Base-by-base conservation (phyloP, 2,888 invertebrate species). In the Lepetodrilus schrolli region DNA sequence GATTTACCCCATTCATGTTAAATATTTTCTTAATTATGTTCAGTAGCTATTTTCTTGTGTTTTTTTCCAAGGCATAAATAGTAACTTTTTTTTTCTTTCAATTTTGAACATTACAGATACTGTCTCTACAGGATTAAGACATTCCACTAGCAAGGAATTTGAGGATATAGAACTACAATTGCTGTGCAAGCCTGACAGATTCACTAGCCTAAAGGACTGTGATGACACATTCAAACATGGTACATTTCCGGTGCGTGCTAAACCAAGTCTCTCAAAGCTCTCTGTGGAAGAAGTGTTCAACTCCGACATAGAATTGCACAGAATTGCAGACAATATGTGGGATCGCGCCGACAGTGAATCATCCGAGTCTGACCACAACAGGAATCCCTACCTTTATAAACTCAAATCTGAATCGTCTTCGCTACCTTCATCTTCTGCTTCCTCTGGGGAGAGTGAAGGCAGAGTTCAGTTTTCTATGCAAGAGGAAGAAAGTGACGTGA, bases 221-320 rank as follows among this genome's bases (percentile, higher is more conserved):
- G 85, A 84, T 70, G 69, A 65, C 20, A 75, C 73, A 5, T 75
- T 75, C 8, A 78, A 79, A 65, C 82, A 81, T 74, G 86, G 86
- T 23, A 86, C 86, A 34, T 86, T 84, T 74, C 86, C 86, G 4
- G 70, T 83, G 20, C 74, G 84, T 8, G 79, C 76, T 21, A 84
- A 82, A 66, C 75, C 82, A 23, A 78, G 75, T 70, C 79, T 80
- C 17, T 23, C 71, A 2, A 77, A 77, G 43, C 65, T 58, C 5
- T 38, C 34, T 10, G 34, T 74, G 4, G 73, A 74, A 10, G 65
- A 49, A 2, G 34, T 73, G 13, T 74, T 77, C 37, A n/a, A 66
- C 10, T 26, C 21, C 5, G 77, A 79, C 17, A 66, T 76, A 43
- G 73, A 76, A 8, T 36, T 77, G 4, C 71, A 77, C 8, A 68